Conservation (phyloP, 2,797 vertebrate genomes). For the Pangasius larnaudii region DNA sequence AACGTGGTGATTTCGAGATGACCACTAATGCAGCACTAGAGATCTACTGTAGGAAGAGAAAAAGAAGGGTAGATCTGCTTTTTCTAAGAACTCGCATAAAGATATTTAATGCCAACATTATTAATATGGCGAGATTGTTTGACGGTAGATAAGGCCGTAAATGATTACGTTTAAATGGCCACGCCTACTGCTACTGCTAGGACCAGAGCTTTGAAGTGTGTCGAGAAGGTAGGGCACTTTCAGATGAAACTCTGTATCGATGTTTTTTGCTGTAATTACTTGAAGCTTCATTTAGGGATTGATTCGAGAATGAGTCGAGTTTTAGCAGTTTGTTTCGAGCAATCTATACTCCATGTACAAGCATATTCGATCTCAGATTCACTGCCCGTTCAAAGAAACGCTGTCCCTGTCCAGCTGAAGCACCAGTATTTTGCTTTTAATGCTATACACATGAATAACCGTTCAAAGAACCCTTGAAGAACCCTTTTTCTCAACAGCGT, state of each 20-base stretch:
- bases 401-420: background rate
- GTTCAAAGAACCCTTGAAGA: background rate
- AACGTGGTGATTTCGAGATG: background rate
- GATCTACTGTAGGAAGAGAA: background rate
- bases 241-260: background rate
- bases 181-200: too few relatives aligned
- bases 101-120: background rate
- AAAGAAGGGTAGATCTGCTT: background rate
- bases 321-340: background rate
- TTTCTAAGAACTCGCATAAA: background rate
- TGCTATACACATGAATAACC: background rate
- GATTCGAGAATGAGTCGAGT: background rate
- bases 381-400: background rate
- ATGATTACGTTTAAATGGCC: background rate
- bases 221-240: background rate
- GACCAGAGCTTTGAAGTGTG: background rate
- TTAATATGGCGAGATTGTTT: background rate
- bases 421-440: background rate
- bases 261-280: background rate
- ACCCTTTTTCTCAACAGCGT: background rate
- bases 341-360: background rate
- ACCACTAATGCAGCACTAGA: background rate
- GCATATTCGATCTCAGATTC: background rate
- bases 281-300: background rate
- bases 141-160: background rate